These are phyloP conservation scores for Ranitomeya imitator DNA, from an alignment of 2,113 vertebrate genomes.

Conservation along the genomic window DNA sequence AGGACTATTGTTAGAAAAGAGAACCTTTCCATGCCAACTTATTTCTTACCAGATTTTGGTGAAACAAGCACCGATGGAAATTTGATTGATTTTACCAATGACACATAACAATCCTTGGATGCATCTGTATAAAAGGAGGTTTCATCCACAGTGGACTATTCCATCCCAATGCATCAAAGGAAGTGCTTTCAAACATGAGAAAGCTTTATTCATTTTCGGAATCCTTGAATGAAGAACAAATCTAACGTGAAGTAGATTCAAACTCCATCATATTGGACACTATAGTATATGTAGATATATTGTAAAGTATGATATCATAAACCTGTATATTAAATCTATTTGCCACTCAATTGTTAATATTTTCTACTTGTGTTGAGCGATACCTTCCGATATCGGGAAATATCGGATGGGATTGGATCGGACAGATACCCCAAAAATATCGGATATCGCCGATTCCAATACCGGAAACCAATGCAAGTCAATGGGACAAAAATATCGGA, in stretches of 20 bases:
- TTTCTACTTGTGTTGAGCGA: not conserved
- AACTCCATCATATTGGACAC: not conserved
- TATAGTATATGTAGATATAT: not conserved
- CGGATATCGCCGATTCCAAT: too few relatives aligned
- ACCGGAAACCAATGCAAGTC: too few relatives aligned
- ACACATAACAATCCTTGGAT: too few relatives aligned
- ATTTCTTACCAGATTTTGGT: conserved; percentile 2
- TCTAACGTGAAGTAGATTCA: not conserved
- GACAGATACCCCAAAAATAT: too few relatives aligned
- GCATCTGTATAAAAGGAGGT: not conserved
- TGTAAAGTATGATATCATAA: not conserved
- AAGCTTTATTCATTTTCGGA: conserved; percentile 36
- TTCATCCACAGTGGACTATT: not conserved
- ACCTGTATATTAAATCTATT: not conserved
- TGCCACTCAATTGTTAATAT: not conserved
- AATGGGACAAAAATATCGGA: too few relatives aligned
- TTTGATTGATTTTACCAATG: not conserved
- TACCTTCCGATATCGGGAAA: too few relatives aligned
- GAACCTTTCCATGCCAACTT: not conserved
- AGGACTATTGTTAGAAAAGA: not conserved
- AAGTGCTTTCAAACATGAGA: conserved; percentile 9
- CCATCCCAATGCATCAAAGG: not conserved
- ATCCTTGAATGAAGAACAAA: not conserved
- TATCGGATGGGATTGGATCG: too few relatives aligned
- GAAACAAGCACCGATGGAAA: conserved; percentile 17